Percentiles rank a stretch among this genome's conserved stretches.
Conservation (phyloP, 2,797 vertebrate species). For the Oreochromis grahami region DNA sequence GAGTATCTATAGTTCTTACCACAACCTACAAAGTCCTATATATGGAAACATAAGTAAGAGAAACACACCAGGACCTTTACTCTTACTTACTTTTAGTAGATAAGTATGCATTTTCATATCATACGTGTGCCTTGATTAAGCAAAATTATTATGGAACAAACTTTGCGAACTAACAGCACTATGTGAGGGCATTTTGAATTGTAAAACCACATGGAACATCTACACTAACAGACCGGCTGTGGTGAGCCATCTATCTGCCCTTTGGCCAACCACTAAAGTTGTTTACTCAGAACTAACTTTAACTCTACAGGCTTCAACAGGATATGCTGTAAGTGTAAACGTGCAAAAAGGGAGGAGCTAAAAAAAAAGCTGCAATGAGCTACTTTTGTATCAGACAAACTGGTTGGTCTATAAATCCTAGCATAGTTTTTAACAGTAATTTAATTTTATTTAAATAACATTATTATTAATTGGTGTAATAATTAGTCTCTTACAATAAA, state of each 20-base stretch:
- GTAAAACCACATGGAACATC: not conserved
- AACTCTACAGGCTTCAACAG: not conserved
- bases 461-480: fast-evolving
- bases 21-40: not conserved
- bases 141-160: not conserved
- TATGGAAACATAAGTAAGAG: not conserved
- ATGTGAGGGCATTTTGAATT: not conserved
- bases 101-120: fast-evolving
- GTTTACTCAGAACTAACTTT: slow-evolving; percentile 8
- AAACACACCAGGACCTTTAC: not conserved
- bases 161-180: not conserved
- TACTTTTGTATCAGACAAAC: fast-evolving
- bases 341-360: not conserved
- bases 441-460: not conserved
- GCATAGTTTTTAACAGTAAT: fast-evolving
- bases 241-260: not conserved
- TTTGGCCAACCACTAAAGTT: not conserved
- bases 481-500: not conserved
- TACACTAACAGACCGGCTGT: not conserved
- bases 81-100: not conserved
- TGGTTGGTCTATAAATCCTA: fast-evolving
- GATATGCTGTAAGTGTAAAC: not conserved
- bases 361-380: fast-evolving
- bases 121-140: fast-evolving
- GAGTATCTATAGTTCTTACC: not conserved